phyloP scores from a whole-genome alignment of 2,888 invertebrate genomes.

The Nephrotoma flavescens region DNA sequence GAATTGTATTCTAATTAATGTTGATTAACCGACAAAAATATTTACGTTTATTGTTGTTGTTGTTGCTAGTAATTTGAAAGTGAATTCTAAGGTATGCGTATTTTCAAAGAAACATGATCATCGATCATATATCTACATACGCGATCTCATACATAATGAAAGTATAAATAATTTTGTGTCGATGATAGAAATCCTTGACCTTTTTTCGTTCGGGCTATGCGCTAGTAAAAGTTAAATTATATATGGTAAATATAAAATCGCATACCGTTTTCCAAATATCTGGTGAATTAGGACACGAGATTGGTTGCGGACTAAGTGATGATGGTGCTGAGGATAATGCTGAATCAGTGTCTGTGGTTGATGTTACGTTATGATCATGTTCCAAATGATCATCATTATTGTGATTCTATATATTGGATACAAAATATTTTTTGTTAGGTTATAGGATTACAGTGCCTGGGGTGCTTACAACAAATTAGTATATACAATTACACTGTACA shows the following conservation, averaged over 20 bases:
- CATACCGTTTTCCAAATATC: slow-evolving; percentile 33
- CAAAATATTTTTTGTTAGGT: background rate
- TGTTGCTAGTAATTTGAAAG: background rate
- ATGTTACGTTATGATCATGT: background rate
- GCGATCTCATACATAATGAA: background rate
- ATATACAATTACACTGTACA: background rate
- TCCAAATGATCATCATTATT: slow-evolving; percentile 7
- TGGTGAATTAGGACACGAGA: slow-evolving; percentile 24
- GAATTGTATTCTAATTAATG: background rate
- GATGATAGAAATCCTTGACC: background rate
- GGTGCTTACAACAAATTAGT: background rate
- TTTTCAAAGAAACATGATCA: background rate
- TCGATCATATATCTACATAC: background rate
- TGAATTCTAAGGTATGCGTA: background rate
- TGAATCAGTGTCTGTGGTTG: slow-evolving; percentile 46
- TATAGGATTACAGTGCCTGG: background rate
- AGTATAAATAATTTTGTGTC: background rate
- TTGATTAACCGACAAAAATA: background rate
- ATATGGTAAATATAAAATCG: background rate
- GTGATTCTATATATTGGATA: background rate
- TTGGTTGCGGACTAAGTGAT: slow-evolving; percentile 51
- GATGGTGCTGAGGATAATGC: slow-evolving; percentile 54
- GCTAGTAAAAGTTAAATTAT: background rate
- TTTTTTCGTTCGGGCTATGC: background rate
- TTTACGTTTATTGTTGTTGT: background rate